Base-by-base conservation (phyloP, 2,888 invertebrate genomes). In the Scaptomyza parva region DNA sequence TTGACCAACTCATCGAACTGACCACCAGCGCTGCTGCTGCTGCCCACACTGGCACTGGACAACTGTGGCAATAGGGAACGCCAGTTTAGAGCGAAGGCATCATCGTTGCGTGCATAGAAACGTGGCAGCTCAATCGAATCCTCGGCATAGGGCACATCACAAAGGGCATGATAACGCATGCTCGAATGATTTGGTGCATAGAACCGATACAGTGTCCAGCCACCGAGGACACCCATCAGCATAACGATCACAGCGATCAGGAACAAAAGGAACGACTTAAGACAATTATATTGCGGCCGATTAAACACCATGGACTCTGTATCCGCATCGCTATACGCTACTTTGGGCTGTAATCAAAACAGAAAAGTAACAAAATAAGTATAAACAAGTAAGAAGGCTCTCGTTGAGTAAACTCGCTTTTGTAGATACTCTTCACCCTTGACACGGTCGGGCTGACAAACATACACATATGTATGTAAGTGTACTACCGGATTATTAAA, bases 161-260 rank as follows among this genome's bases (percentile, higher is more conserved):
- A 92, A 17, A 91, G 78, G 4, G 91, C 91, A 62, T 89, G 91
- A 60, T 90, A 91, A 18, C 89, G 90, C 71, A 91, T 76, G 28
- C 93, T 93, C 57, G 94, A 79, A 89, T 94, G 94, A 44, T 92
- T 93, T 58, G 93, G 93, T 12, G 94, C 93, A 89, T 95, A 95
- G 80, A 96, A 94, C 53, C 94, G 94, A 92, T 96, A 97, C 53
- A 97, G 92, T 88, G 95, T 94, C 57, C 96, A 93, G 4, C 96
- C 97, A 7, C 95, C 94, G 53, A 94, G 91, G 35, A 95, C 92
- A 11, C 96, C 96, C 86, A 95, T 93, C 65, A 96, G 93, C 86
- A 96, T 93, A 20, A 96, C 94, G 60, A 95, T 90, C 26, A 96
- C 89, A 1, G 96, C 95, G 12, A 95, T 93, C 41, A 96, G 89